A percentile compares a stretch with the other conserved stretches of the same genome.
Conservation (phyloP, 2,113 vertebrate species). For the Okapia johnstoni region DNA sequence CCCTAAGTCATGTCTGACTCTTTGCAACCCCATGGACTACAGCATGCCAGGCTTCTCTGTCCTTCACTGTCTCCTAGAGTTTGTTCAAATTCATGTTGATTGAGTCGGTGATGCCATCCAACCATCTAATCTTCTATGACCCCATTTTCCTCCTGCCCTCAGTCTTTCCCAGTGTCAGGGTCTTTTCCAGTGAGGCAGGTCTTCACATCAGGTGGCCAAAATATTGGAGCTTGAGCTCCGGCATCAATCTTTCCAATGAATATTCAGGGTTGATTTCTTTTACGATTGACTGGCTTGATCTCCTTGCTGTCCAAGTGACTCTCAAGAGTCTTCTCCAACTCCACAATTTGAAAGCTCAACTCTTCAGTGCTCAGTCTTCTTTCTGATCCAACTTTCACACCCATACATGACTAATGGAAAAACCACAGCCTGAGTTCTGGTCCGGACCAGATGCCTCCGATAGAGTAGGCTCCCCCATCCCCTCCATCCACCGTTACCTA, state of each 20-base stretch:
- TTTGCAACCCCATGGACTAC: background rate
- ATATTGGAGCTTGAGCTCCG: background rate
- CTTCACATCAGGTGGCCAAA: background rate
- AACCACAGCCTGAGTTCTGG: background rate
- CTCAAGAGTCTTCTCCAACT: background rate
- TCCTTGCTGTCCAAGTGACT: background rate
- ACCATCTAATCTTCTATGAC: background rate
- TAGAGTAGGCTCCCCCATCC: accelerated
- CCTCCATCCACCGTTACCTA: background rate
- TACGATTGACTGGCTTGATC: background rate
- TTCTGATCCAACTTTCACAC: background rate
- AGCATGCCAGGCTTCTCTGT: background rate
- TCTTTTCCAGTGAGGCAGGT: background rate
- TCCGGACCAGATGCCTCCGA: background rate
- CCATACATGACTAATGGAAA: background rate
- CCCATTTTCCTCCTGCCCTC: background rate
- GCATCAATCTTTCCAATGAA: background rate
- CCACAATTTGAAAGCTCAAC: background rate
- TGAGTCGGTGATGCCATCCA: background rate
- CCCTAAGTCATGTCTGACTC: background rate
- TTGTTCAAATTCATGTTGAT: background rate
- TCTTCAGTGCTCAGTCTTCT: background rate
- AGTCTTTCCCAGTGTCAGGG: background rate
- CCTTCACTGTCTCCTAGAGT: background rate
- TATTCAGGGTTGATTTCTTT: background rate